These are phyloP conservation scores for Gisinianus flammeolus DNA, from an alignment of 2,888 invertebrate genomes.

Conservation along the genomic window DNA sequence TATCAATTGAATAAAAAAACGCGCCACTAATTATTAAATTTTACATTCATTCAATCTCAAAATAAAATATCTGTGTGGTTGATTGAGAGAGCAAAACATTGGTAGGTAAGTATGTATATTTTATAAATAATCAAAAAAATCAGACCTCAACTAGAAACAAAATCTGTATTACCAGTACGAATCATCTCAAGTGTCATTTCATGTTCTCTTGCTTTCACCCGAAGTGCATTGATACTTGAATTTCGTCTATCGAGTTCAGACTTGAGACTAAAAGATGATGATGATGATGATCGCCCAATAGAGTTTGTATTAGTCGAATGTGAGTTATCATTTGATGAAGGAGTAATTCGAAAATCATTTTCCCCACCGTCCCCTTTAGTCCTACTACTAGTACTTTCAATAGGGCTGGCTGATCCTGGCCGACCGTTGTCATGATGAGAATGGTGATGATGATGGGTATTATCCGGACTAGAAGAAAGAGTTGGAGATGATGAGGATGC, in stretches of 20 bases:
- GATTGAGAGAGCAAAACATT: no score
- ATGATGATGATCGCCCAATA: background rate
- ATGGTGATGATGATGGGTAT: no score
- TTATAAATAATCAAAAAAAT: background rate
- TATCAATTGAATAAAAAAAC: no score
- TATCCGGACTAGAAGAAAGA: constrained; percentile 23
- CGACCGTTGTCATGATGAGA: background rate
- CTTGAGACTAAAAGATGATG: background rate
- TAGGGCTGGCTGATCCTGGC: constrained; percentile 5
- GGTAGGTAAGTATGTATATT: background rate
- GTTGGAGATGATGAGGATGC: constrained; percentile 12
- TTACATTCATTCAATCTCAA: no score
- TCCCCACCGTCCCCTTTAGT: constrained; percentile 19
- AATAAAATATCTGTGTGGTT: no score
- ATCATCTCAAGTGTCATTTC: constrained; percentile 71
- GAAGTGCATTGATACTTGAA: constrained; percentile 83
- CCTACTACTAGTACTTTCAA: background rate
- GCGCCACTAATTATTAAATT: no score
- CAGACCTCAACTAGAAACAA: constrained; percentile 30
- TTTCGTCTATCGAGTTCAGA: constrained; percentile 71
- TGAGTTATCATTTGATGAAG: background rate
- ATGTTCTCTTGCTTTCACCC: constrained; percentile 88
- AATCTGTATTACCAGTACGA: constrained; percentile 22
- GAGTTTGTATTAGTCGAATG: background rate
- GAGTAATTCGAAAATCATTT: constrained; percentile 12